Evolutionary conservation across 2,888 invertebrate species (phyloP).

Genomic region (Xestia xanthographa): DNA sequence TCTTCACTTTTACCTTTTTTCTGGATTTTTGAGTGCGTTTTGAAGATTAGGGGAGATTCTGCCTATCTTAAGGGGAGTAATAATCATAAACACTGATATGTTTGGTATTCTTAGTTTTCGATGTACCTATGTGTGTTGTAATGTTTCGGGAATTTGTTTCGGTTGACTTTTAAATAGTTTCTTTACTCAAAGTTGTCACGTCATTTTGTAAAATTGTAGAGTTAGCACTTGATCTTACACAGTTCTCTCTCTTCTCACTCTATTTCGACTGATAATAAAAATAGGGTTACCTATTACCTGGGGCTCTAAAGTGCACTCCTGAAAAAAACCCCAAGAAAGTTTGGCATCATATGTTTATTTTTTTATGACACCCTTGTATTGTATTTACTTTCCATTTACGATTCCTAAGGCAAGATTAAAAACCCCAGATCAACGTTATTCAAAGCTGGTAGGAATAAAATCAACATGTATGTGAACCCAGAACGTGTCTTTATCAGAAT

Average conservation of each 20-base stretch:
- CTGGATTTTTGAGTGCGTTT: constrained; percentile 27
- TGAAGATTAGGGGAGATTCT: background rate
- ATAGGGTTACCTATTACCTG: background rate
- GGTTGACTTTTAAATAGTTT: background rate
- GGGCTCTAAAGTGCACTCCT: background rate
- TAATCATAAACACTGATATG: constrained; percentile 16
- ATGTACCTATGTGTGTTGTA: background rate
- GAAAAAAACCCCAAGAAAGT: background rate
- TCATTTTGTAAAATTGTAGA: background rate
- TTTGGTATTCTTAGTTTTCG: background rate
- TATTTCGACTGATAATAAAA: background rate
- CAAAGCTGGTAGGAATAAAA: background rate
- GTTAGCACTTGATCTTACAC: background rate
- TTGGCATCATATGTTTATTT: background rate
- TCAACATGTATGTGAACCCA: background rate
- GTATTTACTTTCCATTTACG: background rate
- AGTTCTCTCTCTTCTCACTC: background rate
- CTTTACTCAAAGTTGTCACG: background rate
- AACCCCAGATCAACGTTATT: background rate
- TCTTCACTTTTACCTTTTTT: constrained; percentile 68
- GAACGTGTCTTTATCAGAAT: background rate
- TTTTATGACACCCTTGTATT: background rate
- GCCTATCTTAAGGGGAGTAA: constrained; percentile 11
- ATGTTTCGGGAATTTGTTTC: background rate
- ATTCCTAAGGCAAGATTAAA: background rate